phyloP scores from a whole-genome alignment of 2,797 vertebrate species.

The Pseudochirops corinnae region DNA sequence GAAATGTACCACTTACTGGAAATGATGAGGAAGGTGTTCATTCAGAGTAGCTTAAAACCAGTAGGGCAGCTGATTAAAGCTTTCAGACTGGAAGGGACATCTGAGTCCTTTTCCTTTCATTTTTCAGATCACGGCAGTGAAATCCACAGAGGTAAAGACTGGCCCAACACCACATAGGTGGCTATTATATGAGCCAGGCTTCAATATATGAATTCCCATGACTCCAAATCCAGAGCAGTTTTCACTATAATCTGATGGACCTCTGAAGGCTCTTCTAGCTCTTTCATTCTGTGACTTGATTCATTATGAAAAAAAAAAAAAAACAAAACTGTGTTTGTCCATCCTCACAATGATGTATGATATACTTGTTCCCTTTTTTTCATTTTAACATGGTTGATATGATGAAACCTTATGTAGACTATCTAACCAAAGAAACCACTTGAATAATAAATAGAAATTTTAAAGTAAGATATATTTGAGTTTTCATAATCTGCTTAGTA shows the following conservation, averaged over 20 bases:
- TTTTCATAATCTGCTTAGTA: not conserved
- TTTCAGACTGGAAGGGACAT: not conserved
- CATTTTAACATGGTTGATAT: not conserved
- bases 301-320: not conserved
- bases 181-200: not conserved
- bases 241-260: not conserved
- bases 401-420: not conserved
- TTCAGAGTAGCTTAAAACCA: not conserved
- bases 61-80: not conserved
- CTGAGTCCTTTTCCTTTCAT: not conserved
- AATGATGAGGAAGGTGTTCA: not conserved
- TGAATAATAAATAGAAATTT: not conserved
- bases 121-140: not conserved
- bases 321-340: not conserved
- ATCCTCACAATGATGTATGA: not conserved
- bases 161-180: not conserved
- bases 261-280: not conserved
- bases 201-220: not conserved
- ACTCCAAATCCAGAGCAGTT: not conserved
- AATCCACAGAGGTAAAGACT: not conserved
- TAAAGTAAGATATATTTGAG: not conserved
- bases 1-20: not conserved
- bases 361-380: not conserved
- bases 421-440: not conserved
- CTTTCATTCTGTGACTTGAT: not conserved